A percentile compares a stretch with the other conserved stretches of the same genome.
Evolutionary conservation across 1,140 invertebrate species (phyloP).

Genomic region (Drosophila nigromelanica): DNA sequence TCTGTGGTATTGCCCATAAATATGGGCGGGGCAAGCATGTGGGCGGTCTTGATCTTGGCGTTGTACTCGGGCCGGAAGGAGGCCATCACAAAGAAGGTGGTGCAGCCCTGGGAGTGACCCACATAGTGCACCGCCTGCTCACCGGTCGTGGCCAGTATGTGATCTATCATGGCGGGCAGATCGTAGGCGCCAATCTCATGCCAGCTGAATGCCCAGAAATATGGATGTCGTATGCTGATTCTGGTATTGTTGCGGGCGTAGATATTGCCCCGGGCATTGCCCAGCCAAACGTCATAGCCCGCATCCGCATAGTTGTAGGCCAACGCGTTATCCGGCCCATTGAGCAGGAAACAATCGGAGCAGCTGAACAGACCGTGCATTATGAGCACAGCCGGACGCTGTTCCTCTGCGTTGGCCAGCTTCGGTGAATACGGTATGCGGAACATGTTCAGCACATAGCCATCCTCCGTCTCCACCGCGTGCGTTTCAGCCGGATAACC

Average conservation of each 20-base stretch:
- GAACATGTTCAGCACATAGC: slow-evolving; percentile 85
- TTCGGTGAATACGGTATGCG: slow-evolving; percentile 84
- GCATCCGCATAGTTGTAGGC: slow-evolving; percentile 87
- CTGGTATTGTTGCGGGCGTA: slow-evolving; percentile 87
- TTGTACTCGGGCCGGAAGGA: slow-evolving; percentile 86
- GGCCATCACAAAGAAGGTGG: slow-evolving; percentile 85
- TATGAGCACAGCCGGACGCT: slow-evolving; percentile 85
- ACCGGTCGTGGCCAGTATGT: slow-evolving; percentile 86
- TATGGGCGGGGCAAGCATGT: slow-evolving; percentile 87
- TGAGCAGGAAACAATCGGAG: slow-evolving; percentile 90
- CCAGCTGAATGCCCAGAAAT: slow-evolving; percentile 87
- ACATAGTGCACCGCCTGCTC: slow-evolving; percentile 86
- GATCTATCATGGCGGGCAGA: slow-evolving; percentile 88
- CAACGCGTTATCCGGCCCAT: slow-evolving; percentile 86
- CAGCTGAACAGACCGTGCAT: slow-evolving; percentile 92
- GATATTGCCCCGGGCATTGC: slow-evolving; percentile 87
- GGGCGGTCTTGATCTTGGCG: slow-evolving; percentile 84
- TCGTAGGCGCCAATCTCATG: slow-evolving; percentile 89
- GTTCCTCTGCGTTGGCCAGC: slow-evolving; percentile 57
- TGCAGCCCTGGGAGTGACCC: slow-evolving; percentile 87
- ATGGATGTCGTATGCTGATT: slow-evolving; percentile 85
- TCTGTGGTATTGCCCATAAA: slow-evolving; percentile 85
- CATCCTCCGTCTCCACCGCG: slow-evolving; percentile 84
- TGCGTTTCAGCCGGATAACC: slow-evolving; percentile 86
- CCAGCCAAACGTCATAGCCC: slow-evolving; percentile 89